Evolutionary conservation across 2,113 vertebrate species (phyloP), one percentile per base, ranked within the genome.

Genomic region (Ancistrus triradiatus): DNA sequence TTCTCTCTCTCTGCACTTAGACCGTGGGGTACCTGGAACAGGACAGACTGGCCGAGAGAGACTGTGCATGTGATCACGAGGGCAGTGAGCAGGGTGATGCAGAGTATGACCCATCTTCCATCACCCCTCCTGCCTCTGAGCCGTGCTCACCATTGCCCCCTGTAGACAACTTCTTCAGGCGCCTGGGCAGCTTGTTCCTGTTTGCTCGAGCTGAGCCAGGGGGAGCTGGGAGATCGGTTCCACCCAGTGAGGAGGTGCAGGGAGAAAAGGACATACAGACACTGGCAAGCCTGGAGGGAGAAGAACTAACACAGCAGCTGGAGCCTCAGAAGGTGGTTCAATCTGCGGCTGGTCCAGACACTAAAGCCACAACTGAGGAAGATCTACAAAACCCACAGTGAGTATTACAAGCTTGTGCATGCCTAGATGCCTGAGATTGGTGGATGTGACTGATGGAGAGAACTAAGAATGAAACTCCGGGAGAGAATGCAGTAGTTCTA

Each of bases 171-270:
- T 75, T 80, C 72, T 61, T 80, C 67, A 63, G 51, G 21, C 75
- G 70, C 15, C 71, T 80, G 63, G 62, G 78, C 14, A 80, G 69
- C 69, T 50, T 78, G 49, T 77, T 80, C 59, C 61, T 64, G 11
- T 77, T 73, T 25, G 33, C 56, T 15, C 75, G 61, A 68, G 19
- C 68, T 44, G 75, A 75, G 33, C 5, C 66, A 1, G 40, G 18
- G 42, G 42, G 17, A 9, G 40, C 35, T 15, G 60, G 68, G 22
- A 57, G 15, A 22, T 56, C 11, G 58, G 51, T 3, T 63, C 28
- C 46, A 7, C 21, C 35, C 28, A 52, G 31, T 11, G 33, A 22
- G 44, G 55, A 67, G 50, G 31, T 5, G n/a, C 37, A 42, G 55
- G 52, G 28, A 28, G 37, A 46, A 11, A 58, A 50, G 66, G 59